Evolutionary conservation across 2,888 invertebrate genomes (phyloP).

Genomic region (Allolobophora icterica): DNA sequence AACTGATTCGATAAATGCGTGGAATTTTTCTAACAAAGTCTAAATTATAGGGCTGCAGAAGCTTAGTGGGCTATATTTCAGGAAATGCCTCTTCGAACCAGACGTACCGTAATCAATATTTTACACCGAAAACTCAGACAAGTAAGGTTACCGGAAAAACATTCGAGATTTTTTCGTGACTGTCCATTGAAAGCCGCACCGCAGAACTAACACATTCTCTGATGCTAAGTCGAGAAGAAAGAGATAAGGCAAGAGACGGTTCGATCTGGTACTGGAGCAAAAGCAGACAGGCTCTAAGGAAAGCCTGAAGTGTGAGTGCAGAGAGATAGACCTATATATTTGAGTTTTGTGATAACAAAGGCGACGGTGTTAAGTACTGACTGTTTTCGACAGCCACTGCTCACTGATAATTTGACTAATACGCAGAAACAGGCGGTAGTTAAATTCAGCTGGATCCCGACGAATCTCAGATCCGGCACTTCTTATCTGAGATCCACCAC

Average conservation of each 20-base stretch:
- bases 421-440: not conserved
- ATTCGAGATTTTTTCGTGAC: not conserved
- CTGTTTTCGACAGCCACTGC: not conserved
- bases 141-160: not conserved
- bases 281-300: not conserved
- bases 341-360: not conserved
- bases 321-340: not conserved
- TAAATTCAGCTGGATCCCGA: too few species aligned
- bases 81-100: not conserved
- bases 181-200: not conserved
- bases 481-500: too few species aligned
- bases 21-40: not conserved
- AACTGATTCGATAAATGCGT: not conserved
- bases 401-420: not conserved
- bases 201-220: not conserved
- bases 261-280: not conserved
- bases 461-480: too few species aligned
- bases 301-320: not conserved
- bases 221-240: not conserved
- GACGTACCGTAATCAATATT: not conserved
- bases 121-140: not conserved
- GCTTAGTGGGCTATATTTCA: too few species aligned
- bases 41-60: not conserved
- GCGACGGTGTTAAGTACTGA: not conserved
- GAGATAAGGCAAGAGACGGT: not conserved